Evolutionary conservation across 2,797 vertebrate species (phyloP), one percentile per base, ranked within the genome.

Genomic region (Trematomus bernacchii): DNA sequence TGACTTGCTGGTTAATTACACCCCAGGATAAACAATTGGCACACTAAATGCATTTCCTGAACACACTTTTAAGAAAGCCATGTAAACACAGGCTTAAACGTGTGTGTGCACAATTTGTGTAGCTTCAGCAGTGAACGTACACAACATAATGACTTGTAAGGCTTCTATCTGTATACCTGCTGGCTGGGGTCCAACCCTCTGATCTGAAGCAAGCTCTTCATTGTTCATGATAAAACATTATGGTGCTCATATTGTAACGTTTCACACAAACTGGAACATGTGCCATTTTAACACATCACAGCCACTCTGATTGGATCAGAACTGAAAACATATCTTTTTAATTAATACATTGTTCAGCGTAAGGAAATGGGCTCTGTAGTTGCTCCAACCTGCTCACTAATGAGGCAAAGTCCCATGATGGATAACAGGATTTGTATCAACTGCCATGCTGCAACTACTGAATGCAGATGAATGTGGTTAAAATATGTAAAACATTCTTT

Each of bases 1-100:
- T 75, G 69, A 79, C 73, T 85, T 79, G 55, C 51, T 76, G 73
- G 79, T 82, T 93, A 89, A 91, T 93, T 92, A 89, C 48, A 84
- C 65, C 79, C 42, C 65, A 66, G 82, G 75, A 87, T 78, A 87
- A 92, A 90, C 87, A 80, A 81, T 71, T 78, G 58, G 48, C 37
- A 30, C 68, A 69, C 66, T 79, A 71, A 85, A 88, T 75, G 77
- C 66, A 67, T 87, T 84, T 73, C 63, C 58, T 62, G 67, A 79
- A 77, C 66, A 33, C 23, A 43, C 62, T 77, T 77, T 69, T 10
- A 61, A 80, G 33, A 83, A 79, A 76, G 66, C 69, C 42, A 46
- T 73, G 76, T 80, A 84, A 86, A 88, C 71, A 77, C 19, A 59
- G 70, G 82, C 74, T 88, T 85, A 73, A 71, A 67, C 6, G 1